phyloP scores from a whole-genome alignment of 2,113 vertebrate species.

The Nettapus auritus region DNA sequence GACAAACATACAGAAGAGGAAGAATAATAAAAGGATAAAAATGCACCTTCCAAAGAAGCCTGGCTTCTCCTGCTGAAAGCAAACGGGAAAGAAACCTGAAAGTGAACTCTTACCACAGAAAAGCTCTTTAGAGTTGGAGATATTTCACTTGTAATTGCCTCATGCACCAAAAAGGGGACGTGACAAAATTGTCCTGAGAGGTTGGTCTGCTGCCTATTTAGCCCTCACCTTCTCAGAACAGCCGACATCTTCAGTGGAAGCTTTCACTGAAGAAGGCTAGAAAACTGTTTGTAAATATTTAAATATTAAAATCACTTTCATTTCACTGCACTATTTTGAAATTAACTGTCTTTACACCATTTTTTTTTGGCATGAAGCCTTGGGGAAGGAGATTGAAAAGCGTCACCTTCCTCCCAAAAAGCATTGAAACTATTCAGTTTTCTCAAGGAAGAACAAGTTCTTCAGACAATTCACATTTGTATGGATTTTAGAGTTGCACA shows the following conservation, averaged over 20 bases:
- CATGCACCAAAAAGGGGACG: background rate
- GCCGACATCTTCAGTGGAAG: background rate
- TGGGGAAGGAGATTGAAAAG: background rate
- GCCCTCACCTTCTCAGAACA: background rate
- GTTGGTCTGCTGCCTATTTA: background rate
- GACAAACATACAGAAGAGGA: background rate
- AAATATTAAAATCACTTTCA: no score
- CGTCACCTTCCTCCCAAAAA: background rate
- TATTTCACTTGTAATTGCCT: background rate
- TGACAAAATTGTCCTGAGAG: background rate
- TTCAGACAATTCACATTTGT: background rate
- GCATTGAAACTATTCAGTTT: background rate
- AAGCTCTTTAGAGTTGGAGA: background rate
- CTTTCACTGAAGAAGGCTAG: background rate
- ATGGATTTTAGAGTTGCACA: background rate
- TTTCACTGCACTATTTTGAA: background rate
- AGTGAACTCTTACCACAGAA: background rate
- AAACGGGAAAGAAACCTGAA: background rate
- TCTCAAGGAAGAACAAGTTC: no score
- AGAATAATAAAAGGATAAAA: background rate
- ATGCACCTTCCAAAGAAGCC: no score
- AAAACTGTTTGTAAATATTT: background rate
- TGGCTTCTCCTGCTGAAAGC: background rate
- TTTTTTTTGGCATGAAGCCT: background rate
- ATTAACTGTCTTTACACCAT: no score